These are phyloP conservation scores for Tetragnatha montana DNA, from an alignment of 2,888 invertebrate genomes.

Conservation along the genomic window DNA sequence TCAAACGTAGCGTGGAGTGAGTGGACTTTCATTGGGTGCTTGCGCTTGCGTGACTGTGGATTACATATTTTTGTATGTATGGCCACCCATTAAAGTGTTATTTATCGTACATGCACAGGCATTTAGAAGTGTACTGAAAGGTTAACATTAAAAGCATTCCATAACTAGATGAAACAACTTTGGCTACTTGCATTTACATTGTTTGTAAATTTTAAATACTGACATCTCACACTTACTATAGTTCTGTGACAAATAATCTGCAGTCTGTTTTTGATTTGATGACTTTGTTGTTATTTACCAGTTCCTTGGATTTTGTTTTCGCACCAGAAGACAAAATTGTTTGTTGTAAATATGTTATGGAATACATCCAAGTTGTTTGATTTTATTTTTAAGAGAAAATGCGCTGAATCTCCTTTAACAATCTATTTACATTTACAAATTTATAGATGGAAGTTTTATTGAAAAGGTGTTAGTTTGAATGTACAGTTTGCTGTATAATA, in stretches of 20 bases:
- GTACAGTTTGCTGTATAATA: constrained; percentile 65
- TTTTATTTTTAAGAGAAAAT: constrained; percentile 17
- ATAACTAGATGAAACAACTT: constrained; percentile 44
- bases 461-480: constrained; percentile 61
- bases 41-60: constrained; percentile 56
- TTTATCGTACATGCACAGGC: constrained; percentile 68
- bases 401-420: constrained; percentile 36
- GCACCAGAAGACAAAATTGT: constrained; percentile 22
- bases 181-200: constrained; percentile 58
- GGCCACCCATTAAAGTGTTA: constrained; percentile 66
- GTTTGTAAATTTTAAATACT: constrained; percentile 56
- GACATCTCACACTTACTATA: constrained; percentile 46
- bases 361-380: constrained; percentile 38
- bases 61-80: constrained; percentile 70
- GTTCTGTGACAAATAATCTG: constrained; percentile 24
- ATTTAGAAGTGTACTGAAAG: constrained; percentile 60
- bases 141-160: constrained; percentile 53
- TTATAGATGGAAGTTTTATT: constrained; percentile 45
- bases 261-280: constrained; percentile 30
- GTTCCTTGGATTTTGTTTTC: constrained; percentile 51
- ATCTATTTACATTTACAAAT: constrained; percentile 51
- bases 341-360: constrained; percentile 54
- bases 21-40: constrained; percentile 24
- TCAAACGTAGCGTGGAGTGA: constrained; percentile 46
- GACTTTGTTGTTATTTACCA: constrained; percentile 27